Percentiles rank a stretch among this genome's conserved stretches.
Conservation (phyloP, 2,888 invertebrate genomes). For the Drosophila fulvimacula region DNA sequence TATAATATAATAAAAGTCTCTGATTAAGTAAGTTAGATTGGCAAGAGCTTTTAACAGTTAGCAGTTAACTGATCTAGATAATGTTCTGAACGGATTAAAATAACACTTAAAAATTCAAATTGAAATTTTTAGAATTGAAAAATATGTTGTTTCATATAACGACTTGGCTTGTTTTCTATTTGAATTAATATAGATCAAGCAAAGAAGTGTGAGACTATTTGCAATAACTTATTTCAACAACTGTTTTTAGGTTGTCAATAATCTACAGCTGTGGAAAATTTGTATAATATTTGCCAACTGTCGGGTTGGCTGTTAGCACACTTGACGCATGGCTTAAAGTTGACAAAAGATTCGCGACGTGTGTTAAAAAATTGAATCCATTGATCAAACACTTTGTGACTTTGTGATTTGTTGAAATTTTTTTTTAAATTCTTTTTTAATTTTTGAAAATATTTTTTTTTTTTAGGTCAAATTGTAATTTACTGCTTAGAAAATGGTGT, state of each 20-base stretch:
- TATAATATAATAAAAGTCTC: background rate
- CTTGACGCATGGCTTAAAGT: background rate
- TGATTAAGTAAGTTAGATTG: background rate
- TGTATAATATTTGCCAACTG: background rate
- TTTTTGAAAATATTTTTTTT: no score
- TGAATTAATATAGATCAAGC: background rate
- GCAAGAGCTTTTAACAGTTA: no score
- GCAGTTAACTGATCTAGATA: background rate
- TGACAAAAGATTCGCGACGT: background rate
- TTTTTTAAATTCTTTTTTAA: no score
- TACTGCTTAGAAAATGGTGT: no score
- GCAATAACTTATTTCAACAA: background rate
- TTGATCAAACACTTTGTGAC: background rate
- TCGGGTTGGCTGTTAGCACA: background rate
- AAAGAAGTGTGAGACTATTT: background rate
- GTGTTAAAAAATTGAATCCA: background rate
- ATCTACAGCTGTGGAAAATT: background rate
- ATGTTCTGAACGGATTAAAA: background rate
- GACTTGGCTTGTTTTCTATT: background rate
- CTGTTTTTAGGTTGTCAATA: background rate
- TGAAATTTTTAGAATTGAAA: background rate
- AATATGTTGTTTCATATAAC: background rate
- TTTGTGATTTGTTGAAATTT: background rate
- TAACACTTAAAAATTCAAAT: background rate
- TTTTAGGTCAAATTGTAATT: no score